Evolutionary conservation across 2,797 vertebrate genomes (phyloP).

Genomic region (Hydrolagus colliei): DNA sequence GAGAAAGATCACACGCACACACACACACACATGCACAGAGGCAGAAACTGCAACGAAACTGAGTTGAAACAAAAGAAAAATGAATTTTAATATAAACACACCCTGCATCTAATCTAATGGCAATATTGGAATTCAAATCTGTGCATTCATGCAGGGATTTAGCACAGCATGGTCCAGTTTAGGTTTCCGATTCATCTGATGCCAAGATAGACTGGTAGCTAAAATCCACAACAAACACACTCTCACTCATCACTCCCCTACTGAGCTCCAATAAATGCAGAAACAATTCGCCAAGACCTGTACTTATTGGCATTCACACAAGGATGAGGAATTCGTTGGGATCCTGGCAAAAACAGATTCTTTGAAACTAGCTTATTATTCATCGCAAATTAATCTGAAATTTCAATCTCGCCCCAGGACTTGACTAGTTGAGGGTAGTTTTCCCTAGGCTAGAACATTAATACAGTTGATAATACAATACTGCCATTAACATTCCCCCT

Average conservation of each 20-base stretch:
- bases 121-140: background rate
- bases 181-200: background rate
- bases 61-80: background rate
- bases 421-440: too few species aligned
- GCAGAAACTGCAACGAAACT: background rate
- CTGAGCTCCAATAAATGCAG: background rate
- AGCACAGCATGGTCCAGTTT: constrained; percentile 6
- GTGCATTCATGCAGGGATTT: constrained; percentile 4
- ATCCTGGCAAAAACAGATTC: background rate
- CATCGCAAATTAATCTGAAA: background rate
- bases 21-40: background rate
- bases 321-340: background rate
- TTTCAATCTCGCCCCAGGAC: background rate
- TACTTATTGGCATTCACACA: background rate
- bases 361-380: background rate
- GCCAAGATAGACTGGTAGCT: background rate
- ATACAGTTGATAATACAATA: too few species aligned
- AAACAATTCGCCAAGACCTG: constrained; percentile 11
- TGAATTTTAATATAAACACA: background rate
- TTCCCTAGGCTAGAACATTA: too few species aligned
- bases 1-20: background rate
- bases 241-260: background rate
- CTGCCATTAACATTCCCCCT: too few species aligned
- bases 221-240: background rate
- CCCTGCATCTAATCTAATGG: background rate